phyloP scores from a whole-genome alignment of 2,888 invertebrate species.

The Bursaphelenchus okinawaensis region DNA sequence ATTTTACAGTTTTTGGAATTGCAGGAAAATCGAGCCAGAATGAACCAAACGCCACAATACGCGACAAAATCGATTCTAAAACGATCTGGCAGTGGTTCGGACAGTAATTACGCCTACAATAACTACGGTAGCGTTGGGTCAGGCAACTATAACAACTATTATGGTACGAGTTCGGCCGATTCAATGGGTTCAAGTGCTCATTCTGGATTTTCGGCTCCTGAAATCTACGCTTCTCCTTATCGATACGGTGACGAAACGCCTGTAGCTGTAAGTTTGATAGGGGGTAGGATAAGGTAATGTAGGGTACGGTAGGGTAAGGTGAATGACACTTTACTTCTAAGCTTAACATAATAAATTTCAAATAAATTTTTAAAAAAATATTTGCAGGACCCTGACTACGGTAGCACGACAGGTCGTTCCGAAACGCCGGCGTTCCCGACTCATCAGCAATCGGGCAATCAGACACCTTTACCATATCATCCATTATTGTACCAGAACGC shows the following conservation, averaged over 20 bases:
- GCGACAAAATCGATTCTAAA: slow-evolving; percentile 14
- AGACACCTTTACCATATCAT: slow-evolving; percentile 56
- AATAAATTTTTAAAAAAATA: no score
- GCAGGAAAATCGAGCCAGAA: neutral
- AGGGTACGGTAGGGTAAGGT: no score
- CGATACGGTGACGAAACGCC: neutral
- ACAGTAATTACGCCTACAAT: slow-evolving; percentile 2
- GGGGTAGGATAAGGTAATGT: no score
- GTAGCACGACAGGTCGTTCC: slow-evolving; percentile 60
- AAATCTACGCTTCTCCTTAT: slow-evolving; percentile 8
- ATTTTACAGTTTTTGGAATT: neutral
- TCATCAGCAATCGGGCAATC: slow-evolving; percentile 62
- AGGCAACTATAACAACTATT: slow-evolving; percentile 12
- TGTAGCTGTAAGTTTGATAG: neutral
- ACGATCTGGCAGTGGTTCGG: slow-evolving; percentile 2
- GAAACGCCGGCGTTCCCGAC: slow-evolving; percentile 90
- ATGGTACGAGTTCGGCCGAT: neutral
- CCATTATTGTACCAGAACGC: slow-evolving; percentile 50
- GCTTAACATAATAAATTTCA: neutral
- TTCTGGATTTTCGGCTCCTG: slow-evolving; percentile 5
- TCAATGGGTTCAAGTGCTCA: slow-evolving; percentile 5
- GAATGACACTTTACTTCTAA: no score
- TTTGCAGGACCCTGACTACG: slow-evolving; percentile 3
- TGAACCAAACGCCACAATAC: neutral
- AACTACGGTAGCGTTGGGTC: slow-evolving; percentile 6